phyloP scores from a whole-genome alignment of 2,113 vertebrate species.

The human region DNA sequence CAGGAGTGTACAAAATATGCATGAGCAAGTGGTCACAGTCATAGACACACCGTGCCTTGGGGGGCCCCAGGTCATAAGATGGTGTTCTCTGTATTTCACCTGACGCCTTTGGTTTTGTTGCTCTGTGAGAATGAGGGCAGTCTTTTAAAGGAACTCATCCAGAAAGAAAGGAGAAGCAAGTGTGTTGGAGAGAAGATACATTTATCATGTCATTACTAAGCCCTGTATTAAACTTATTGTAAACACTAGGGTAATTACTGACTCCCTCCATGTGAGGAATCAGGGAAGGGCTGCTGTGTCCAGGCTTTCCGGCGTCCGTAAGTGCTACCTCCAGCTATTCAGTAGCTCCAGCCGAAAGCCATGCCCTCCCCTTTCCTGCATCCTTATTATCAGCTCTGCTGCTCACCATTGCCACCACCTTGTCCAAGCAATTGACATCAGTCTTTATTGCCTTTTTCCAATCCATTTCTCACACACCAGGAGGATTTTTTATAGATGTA shows the following conservation, averaged over 20 bases:
- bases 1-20: neutral
- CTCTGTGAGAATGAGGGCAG: neutral
- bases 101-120: neutral
- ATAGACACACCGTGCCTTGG: fast-evolving
- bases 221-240: neutral
- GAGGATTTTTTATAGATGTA: neutral
- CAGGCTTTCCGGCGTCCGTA: neutral
- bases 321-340: neutral
- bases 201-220: neutral
- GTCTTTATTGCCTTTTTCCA: neutral
- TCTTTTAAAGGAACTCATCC: no score
- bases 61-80: fast-evolving
- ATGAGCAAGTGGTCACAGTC: neutral
- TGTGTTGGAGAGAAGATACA: neutral
- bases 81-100: neutral
- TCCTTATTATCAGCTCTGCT: neutral
- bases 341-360: neutral
- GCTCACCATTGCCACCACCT: neutral
- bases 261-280: no score
- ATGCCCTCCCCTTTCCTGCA: no score
- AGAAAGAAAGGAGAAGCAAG: neutral
- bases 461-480: neutral
- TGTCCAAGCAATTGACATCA: neutral
- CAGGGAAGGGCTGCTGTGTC: neutral
- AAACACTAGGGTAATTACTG: neutral